phyloP scores from a whole-genome alignment of 2,888 invertebrate genomes.

The Calliphora vomitoria region DNA sequence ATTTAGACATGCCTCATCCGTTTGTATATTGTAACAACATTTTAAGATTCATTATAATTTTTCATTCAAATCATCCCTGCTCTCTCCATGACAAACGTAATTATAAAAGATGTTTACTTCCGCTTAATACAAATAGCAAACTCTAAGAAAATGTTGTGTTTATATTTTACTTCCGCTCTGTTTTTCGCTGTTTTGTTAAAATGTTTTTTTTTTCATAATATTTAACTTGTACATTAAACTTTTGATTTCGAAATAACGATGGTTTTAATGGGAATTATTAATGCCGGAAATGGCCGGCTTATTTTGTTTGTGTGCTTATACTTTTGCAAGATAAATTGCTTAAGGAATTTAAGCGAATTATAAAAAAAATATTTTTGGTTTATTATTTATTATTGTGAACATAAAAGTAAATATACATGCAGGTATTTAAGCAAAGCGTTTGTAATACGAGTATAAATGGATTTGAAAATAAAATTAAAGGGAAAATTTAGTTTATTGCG shows the following conservation, averaged over 20 bases:
- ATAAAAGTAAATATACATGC: no score
- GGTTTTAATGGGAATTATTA: slow-evolving; percentile 44
- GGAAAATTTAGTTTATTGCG: no score
- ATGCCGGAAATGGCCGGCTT: slow-evolving; percentile 10
- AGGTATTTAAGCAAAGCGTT: no score
- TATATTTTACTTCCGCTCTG: slow-evolving; percentile 27
- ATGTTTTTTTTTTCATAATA: neutral
- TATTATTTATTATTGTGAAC: no score
- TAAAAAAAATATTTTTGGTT: neutral
- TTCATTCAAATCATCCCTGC: slow-evolving; percentile 8
- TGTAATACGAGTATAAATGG: no score
- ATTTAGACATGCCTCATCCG: neutral
- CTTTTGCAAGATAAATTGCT: neutral
- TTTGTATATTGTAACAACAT: slow-evolving; percentile 10
- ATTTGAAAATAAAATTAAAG: no score
- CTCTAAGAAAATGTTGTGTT: slow-evolving; percentile 8
- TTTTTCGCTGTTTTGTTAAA: neutral
- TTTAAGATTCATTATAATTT: slow-evolving; percentile 43
- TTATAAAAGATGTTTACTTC: slow-evolving; percentile 53
- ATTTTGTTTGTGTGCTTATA: neutral
- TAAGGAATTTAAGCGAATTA: neutral
- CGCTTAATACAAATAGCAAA: slow-evolving; percentile 34
- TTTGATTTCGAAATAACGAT: slow-evolving; percentile 29
- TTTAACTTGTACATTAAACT: slow-evolving; percentile 43
- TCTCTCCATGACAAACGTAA: slow-evolving; percentile 32